Base-by-base conservation (phyloP, 1,140 invertebrate species). In the Luehdorfia chinensis region DNA sequence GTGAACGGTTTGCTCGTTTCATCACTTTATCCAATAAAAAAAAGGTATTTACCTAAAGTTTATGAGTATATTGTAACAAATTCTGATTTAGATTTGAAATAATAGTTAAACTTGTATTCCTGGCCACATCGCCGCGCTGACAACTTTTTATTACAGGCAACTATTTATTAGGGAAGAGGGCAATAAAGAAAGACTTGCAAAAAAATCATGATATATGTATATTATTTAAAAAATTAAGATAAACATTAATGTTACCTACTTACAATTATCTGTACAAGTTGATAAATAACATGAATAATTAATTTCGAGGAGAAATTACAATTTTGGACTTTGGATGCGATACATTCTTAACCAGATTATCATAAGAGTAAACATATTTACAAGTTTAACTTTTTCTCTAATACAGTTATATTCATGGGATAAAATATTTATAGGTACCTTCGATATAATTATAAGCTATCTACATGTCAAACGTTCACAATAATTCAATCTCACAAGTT, bases 201-300 rank as follows among this genome's bases (percentile, higher is more conserved):
- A 72, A 74, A 75, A 77, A 69, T 75, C 66, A 66, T 77, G 62
- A 76, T 78, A 75, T 78, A 80, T 76, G 72, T 75, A 75, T 62
- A 65, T 58, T 79, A 75, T 75, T 79, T 71, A 75, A 74, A 83
- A 84, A 81, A 77, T 69, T 71, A 75, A 71, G 63, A 75, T 78
- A 76, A 75, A 78, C 69, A 72, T 76, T 73, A 78, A 60, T 67
- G 59, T 65, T 75, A 74, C 62, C 72, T 80, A 78, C 69, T 79
- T 78, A 78, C 51, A 73, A 76, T 80, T 80, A 84, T 50, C 70
- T 80, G 76, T 83, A 83, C 78, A 83, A 51, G 47, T 64, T 68
- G 62, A 83, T 80, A 83, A 79, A 79, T 79, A 78, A 76, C 54
- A 62, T 60, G 59, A 71, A 66, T 66, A 61, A 75, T 67, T 52